phyloP scores from a whole-genome alignment of 1,140 invertebrate genomes.

The Pteromalus puparum region DNA sequence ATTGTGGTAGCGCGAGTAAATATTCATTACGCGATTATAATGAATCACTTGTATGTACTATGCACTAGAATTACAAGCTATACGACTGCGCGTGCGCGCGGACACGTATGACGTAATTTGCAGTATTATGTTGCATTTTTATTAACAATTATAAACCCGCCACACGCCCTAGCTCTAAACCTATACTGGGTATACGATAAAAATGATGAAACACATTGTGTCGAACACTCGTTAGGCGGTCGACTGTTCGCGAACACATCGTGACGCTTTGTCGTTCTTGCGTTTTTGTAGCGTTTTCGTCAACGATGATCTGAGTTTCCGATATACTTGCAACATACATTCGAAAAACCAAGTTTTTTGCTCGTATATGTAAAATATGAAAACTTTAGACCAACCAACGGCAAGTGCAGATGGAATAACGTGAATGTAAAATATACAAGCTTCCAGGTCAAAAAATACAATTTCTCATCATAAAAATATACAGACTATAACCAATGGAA shows the following conservation, averaged over 20 bases:
- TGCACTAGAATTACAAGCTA: not conserved
- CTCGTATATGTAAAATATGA: not conserved
- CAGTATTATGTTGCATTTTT: not conserved
- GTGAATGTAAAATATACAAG: not conserved
- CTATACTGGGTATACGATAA: not conserved
- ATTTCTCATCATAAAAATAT: not conserved
- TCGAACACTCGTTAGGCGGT: constrained; percentile 38
- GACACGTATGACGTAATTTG: not conserved
- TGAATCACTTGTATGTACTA: constrained; percentile 38
- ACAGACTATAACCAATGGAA: not conserved
- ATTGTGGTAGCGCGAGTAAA: constrained; percentile 37
- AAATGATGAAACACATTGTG: not conserved
- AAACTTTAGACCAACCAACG: not conserved
- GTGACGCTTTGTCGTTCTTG: not conserved
- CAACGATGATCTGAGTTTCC: not conserved
- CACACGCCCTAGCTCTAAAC: not conserved
- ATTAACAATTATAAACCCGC: constrained; percentile 11
- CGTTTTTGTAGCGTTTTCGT: not conserved
- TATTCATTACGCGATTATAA: constrained; percentile 33
- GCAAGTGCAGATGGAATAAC: not conserved
- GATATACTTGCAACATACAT: not conserved
- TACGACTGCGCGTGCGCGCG: not conserved
- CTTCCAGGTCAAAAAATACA: not conserved
- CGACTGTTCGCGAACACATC: not conserved
- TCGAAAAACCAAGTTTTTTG: not conserved